Base-by-base conservation (phyloP, 2,113 vertebrate species). In the Eptesicus fuscus region DNA sequence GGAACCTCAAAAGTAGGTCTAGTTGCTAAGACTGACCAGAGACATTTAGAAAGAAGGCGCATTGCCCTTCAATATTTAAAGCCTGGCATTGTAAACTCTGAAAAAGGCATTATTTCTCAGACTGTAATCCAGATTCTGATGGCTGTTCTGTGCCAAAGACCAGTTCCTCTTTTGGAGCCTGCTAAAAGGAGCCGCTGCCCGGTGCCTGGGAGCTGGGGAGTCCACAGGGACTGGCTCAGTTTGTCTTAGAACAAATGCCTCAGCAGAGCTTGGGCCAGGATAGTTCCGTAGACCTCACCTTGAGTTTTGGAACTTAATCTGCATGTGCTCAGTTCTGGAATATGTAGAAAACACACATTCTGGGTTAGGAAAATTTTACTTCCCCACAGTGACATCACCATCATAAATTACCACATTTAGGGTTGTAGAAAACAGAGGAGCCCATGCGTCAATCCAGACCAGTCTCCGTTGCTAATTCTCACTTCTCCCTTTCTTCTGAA, bases 11-110 rank as follows among this genome's bases (percentile, higher is more conserved):
- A 95, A 92, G 88, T 88, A 90, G 78, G 44, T 82, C 56, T 95
- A 78, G 37, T 95, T 96, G 59, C 56, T 93, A 90, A 92, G 73
- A 95, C 88, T 97, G 95, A 89, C 90, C 95, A 95, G 82, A 96
- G 51, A 89, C 79, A 95, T 86, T 96, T 92, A 79, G 69, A 90
- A 95, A 91, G 71, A 96, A 96, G 63, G 61, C 4, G 1, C 71
- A 49, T 18, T 92, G 51, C 40, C 82, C 85, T 96, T 97, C n/a
- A 28, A 0, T 84, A 59, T 95, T 96, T 79, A 91, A 96, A 87
- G 28, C 5, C 56, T 92, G 18, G 20, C 42, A 76, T 73, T 86
- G 35, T 88, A 79, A 95, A 77, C 65, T 42, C 67, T 88, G 73
- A 47, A 87, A 94, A 87, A 88, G 88, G 47, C 44, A 78, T 6